Base-by-base conservation (phyloP, 2,888 invertebrate species). In the Quadriops clusia region DNA sequence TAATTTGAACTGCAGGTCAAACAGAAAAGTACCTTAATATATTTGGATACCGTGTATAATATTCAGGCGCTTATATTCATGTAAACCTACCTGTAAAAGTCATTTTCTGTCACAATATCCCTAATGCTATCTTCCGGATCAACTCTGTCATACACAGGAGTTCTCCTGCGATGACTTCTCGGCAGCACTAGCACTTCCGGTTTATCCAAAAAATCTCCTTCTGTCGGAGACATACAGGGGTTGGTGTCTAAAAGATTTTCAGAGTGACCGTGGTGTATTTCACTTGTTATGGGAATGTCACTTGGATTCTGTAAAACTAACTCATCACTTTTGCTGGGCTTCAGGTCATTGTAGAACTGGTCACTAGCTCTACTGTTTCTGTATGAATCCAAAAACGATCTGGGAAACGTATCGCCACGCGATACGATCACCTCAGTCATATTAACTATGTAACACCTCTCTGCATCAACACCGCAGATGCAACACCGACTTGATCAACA, bases 71-170 rank as follows among this genome's bases (percentile, higher is more conserved):
- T n/a, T n/a, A n/a, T n/a, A n/a, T n/a, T n/a, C n/a, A n/a, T n/a
- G n/a, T n/a, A n/a, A n/a, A 32, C 28, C 18, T 48, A 72, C 72
- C 69, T 67, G 54, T 72, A 72, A 46, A 73, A 65, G 52, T 73
- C 72, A 48, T 73, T 72, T 49, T 71, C 72, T 5, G 68, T 68
- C 35, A 73, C 68, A 46, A 73, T 72, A 50, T 72, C 73, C 30
- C 71, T 58, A 38, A 73, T 71, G 40, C 70, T 70, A 44, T 72
- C 71, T 49, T 72, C 71, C n/a, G 73, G 72, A 51, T 72, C 71
- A 29, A 72, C 63, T 39, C 65, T 57, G 47, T 71, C 71, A 44
- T 63, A 63, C 5, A 63, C 58, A 16, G 59, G 56, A 14, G 55
- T 50, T 39, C 59, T 56, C 20, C 51, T 49, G 33, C 53, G 40